A percentile compares a stretch with the other conserved stretches of the same genome.
Evolutionary conservation across 1,140 invertebrate genomes (phyloP).

Genomic region (Ganaspis sp.): DNA sequence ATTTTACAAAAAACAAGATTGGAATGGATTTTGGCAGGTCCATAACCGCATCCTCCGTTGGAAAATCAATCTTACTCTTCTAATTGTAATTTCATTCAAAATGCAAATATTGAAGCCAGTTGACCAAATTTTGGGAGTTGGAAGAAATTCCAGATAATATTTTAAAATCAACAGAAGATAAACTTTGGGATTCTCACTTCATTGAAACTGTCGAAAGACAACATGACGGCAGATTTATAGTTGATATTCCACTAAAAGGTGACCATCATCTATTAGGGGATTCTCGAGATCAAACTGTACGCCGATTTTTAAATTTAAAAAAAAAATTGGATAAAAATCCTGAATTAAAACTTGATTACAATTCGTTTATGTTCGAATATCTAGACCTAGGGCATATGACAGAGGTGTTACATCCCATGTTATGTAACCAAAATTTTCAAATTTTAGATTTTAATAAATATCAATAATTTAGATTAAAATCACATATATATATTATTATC

Average conservation of each 20-base stretch:
- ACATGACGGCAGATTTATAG: conserved; percentile 6
- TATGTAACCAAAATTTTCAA: too few species aligned
- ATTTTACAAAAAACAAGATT: conserved; percentile 32
- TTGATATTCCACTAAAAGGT: conserved; percentile 24
- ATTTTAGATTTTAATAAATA: too few species aligned
- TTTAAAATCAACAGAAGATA: not conserved
- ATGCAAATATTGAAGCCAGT: not conserved
- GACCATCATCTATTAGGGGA: not conserved
- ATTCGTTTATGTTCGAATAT: conserved; percentile 33
- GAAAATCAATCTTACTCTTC: not conserved
- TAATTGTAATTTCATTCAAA: conserved; percentile 19
- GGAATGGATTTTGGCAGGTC: conserved; percentile 28
- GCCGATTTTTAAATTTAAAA: not conserved
- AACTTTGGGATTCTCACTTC: conserved; percentile 31
- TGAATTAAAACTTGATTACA: conserved; percentile 7
- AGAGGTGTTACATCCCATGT: too few species aligned
- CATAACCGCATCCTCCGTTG: too few species aligned
- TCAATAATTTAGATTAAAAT: too few species aligned
- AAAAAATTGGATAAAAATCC: not conserved
- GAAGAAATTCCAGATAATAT: not conserved
- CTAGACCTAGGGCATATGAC: conserved; percentile 28
- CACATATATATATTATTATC: too few species aligned
- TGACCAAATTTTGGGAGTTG: conserved; percentile 29
- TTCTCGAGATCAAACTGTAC: not conserved
- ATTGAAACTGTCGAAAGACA: not conserved